These are phyloP conservation scores for Dromiciops gliroides DNA, from an alignment of 2,113 vertebrate species.

Conservation along the genomic window DNA sequence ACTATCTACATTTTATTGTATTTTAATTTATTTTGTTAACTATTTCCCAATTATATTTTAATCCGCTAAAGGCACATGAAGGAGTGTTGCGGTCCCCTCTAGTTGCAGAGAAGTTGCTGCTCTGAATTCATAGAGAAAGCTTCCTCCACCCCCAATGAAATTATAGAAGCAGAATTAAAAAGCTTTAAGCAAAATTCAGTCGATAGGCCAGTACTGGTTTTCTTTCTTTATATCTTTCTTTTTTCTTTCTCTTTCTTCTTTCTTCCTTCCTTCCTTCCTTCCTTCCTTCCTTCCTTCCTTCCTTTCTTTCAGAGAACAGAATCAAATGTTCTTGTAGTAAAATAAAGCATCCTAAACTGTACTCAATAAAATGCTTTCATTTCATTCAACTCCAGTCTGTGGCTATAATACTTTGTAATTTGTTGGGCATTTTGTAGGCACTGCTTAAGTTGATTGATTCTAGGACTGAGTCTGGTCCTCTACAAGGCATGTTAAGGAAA, in stretches of 20 bases:
- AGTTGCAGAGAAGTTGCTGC: neutral
- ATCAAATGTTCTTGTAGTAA: neutral
- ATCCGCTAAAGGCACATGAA: neutral
- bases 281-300: too few species aligned
- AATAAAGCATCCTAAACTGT: neutral
- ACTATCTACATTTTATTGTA: neutral
- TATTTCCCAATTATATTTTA: neutral
- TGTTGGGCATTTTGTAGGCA: neutral
- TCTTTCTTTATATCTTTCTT: too few species aligned
- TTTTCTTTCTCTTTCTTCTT: too few species aligned
- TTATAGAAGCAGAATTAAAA: neutral
- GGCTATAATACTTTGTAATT: conserved; percentile 1
- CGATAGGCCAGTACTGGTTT: neutral
- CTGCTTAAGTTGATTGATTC: neutral
- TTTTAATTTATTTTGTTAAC: neutral
- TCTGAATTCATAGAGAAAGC: neutral
- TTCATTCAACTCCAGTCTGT: neutral
- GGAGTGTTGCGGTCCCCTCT: neutral
- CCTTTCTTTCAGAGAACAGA: neutral
- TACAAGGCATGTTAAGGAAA: neutral
- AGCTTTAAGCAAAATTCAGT: neutral
- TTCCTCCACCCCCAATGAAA: neutral
- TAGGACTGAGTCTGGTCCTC: neutral
- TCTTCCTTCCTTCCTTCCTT: too few species aligned
- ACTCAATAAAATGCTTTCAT: neutral